Conservation (phyloP, 2,888 invertebrate species). For the Polylopha cassiicola region DNA sequence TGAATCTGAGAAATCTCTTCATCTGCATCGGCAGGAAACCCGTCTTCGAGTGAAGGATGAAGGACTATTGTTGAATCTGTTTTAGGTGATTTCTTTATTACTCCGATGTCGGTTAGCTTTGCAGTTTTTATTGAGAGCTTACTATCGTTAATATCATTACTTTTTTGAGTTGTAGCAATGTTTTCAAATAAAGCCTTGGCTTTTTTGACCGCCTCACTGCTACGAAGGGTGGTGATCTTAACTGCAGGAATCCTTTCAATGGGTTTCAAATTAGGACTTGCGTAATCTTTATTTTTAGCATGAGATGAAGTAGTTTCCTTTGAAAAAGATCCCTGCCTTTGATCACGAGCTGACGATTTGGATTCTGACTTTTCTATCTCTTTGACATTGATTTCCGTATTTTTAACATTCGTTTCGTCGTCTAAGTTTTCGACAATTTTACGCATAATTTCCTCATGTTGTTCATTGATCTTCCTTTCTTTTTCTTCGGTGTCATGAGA, state of each 20-base stretch:
- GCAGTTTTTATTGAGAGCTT: constrained; percentile 39
- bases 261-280: constrained; percentile 38
- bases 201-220: constrained; percentile 81
- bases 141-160: constrained; percentile 35
- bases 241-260: constrained; percentile 43
- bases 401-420: constrained; percentile 33
- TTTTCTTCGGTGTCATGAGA: constrained; percentile 52
- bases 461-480: constrained; percentile 61
- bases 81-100: constrained; percentile 54
- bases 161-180: constrained; percentile 64
- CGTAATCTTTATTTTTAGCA: constrained; percentile 40
- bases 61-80: constrained; percentile 41
- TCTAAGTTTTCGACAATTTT: constrained; percentile 48
- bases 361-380: constrained; percentile 25
- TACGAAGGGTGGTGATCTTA: constrained; percentile 68
- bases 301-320: constrained; percentile 48
- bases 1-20: constrained; percentile 41
- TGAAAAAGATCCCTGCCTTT: constrained; percentile 33
- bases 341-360: constrained; percentile 27
- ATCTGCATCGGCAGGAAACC: constrained; percentile 36
- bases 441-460: constrained; percentile 64
- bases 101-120: constrained; percentile 70
- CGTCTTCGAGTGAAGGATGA: constrained; percentile 43
- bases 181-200: constrained; percentile 85
- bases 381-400: constrained; percentile 27